Percentiles rank a stretch among this genome's conserved stretches.
phyloP scores from a whole-genome alignment of 2,797 vertebrate species.

The Melopsittacus undulatus region DNA sequence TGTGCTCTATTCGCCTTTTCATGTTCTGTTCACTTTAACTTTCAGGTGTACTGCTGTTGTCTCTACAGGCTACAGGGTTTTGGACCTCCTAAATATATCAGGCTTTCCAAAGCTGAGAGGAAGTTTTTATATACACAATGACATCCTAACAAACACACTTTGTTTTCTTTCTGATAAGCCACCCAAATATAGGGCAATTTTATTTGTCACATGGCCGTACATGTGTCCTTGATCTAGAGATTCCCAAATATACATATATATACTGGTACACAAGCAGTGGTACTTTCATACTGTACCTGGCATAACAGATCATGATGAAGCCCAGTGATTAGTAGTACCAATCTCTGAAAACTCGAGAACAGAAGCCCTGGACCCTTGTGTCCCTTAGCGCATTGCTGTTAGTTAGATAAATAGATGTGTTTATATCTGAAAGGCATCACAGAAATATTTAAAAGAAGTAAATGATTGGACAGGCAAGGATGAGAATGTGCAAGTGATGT shows the following conservation, averaged over 20 bases:
- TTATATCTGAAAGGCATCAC: not conserved
- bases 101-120: not conserved
- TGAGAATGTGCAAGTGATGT: not conserved
- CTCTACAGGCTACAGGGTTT: not conserved
- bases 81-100: not conserved
- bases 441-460: constrained; percentile 7
- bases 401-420: not conserved
- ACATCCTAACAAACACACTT: not conserved
- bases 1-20: not conserved
- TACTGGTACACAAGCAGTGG: not conserved
- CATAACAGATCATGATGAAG: not conserved
- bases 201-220: not conserved
- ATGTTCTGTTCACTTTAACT: not conserved
- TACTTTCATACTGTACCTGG: not conserved
- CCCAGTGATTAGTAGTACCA: not conserved
- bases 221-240: not conserved
- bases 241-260: not conserved
- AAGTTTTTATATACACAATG: not conserved
- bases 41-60: not conserved
- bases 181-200: not conserved
- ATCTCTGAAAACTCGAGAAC: not conserved
- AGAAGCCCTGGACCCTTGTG: not conserved
- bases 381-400: not conserved
- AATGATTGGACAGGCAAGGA: not conserved
- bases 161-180: not conserved